These are phyloP conservation scores for Philopedon plagiatum DNA, from an alignment of 2,888 invertebrate species.

Conservation along the genomic window DNA sequence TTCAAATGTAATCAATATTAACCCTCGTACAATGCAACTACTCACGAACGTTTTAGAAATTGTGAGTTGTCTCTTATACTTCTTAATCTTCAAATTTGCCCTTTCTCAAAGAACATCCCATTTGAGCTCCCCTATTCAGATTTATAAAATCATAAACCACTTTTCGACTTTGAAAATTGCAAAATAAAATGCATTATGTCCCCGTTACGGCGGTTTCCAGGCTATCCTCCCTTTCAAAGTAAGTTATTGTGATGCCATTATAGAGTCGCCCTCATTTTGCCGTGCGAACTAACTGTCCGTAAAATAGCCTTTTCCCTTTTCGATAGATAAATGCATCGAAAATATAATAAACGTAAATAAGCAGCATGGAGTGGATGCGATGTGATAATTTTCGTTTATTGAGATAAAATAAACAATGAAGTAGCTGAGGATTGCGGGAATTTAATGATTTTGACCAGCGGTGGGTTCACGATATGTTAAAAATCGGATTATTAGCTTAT, in stretches of 20 bases:
- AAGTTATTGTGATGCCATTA: slow-evolving; percentile 42
- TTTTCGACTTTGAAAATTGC: slow-evolving; percentile 35
- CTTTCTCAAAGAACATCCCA: neutral
- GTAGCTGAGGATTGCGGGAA: too few relatives aligned
- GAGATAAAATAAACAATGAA: neutral
- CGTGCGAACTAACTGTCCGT: slow-evolving; percentile 34
- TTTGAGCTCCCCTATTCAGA: neutral
- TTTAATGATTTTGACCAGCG: too few relatives aligned
- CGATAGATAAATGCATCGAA: slow-evolving; percentile 9
- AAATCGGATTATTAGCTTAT: too few relatives aligned
- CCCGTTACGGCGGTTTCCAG: slow-evolving; percentile 18
- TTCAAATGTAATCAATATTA: too few relatives aligned
- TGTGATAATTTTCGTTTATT: neutral
- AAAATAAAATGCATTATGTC: slow-evolving; percentile 42
- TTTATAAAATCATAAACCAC: slow-evolving; percentile 33
- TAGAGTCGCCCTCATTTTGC: slow-evolving; percentile 27
- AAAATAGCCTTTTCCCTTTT: slow-evolving; percentile 32
- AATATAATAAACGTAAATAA: slow-evolving; percentile 11
- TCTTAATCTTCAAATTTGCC: too few relatives aligned
- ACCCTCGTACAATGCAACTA: too few relatives aligned
- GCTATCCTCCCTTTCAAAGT: slow-evolving; percentile 26
- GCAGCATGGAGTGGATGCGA: neutral
- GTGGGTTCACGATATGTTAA: too few relatives aligned
- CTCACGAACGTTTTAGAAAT: too few relatives aligned
- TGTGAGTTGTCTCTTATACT: too few relatives aligned